Evolutionary conservation across 2,888 invertebrate species (phyloP).

Genomic region (Cephonodes hylas): DNA sequence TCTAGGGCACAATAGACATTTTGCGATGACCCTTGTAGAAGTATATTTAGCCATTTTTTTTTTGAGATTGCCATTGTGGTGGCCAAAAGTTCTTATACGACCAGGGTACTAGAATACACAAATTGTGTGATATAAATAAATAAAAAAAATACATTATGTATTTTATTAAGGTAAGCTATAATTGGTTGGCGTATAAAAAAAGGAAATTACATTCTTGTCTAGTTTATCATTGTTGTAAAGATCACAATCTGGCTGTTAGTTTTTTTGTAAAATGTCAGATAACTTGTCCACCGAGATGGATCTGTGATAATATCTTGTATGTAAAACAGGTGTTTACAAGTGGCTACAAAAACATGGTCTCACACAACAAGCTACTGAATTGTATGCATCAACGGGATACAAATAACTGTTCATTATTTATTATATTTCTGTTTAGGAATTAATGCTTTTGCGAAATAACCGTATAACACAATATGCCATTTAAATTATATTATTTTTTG

Average conservation of each 20-base stretch:
- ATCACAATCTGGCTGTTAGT: constrained; percentile 6
- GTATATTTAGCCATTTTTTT: too few relatives aligned
- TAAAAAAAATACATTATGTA: neutral
- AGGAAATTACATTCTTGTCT: constrained; percentile 9
- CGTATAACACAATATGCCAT: neutral
- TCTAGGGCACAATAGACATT: too few relatives aligned
- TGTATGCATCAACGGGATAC: neutral
- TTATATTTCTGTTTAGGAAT: neutral
- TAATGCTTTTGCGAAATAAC: neutral
- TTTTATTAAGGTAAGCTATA: neutral
- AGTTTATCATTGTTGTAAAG: constrained; percentile 11
- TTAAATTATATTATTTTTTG: neutral
- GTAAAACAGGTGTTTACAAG: constrained; percentile 4
- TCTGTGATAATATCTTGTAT: constrained; percentile 11
- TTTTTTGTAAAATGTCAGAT: constrained; percentile 12
- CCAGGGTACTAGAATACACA: too few relatives aligned
- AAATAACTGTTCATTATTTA: neutral
- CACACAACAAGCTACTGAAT: neutral
- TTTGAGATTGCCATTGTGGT: too few relatives aligned
- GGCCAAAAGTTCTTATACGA: too few relatives aligned
- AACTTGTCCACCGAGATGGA: constrained; percentile 12
- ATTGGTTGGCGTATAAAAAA: neutral
- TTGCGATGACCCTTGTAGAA: too few relatives aligned
- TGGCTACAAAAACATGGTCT: neutral
- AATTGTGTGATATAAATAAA: too few relatives aligned